phyloP scores from a whole-genome alignment of 2,797 vertebrate species.

The Bryconaethiops microstoma region DNA sequence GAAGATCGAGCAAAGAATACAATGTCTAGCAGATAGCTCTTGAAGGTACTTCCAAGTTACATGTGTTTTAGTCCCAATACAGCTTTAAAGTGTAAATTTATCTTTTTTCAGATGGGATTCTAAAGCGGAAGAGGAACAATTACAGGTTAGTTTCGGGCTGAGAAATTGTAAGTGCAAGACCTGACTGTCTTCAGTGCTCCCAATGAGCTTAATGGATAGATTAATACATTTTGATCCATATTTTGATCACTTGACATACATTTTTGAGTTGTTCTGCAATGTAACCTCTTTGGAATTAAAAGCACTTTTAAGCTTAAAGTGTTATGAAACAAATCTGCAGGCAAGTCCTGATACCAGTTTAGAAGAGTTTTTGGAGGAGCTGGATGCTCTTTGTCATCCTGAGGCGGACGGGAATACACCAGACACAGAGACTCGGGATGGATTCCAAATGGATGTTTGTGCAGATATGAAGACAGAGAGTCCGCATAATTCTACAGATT shows the following conservation, averaged over 20 bases:
- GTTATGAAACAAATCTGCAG: constrained; percentile 54
- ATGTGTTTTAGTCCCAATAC: neutral
- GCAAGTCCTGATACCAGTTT: constrained; percentile 65
- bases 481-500: constrained; percentile 30
- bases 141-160: constrained; percentile 67
- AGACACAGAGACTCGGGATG: constrained; percentile 50
- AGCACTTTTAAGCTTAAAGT: neutral
- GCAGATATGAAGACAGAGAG: neutral
- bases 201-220: neutral
- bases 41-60: neutral
- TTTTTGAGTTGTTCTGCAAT: neutral
- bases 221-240: too few relatives aligned
- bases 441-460: constrained; percentile 17
- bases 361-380: constrained; percentile 80
- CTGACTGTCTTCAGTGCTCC: neutral
- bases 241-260: neutral
- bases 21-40: too few relatives aligned
- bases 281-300: neutral
- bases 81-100: neutral
- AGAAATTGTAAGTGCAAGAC: neutral
- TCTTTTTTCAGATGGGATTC: constrained; percentile 83
- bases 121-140: constrained; percentile 78
- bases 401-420: constrained; percentile 59
- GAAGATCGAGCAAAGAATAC: neutral
- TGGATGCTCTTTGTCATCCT: constrained; percentile 71